Base-by-base conservation (phyloP, 2,797 vertebrate species). In the Malacoctenus gilli region DNA sequence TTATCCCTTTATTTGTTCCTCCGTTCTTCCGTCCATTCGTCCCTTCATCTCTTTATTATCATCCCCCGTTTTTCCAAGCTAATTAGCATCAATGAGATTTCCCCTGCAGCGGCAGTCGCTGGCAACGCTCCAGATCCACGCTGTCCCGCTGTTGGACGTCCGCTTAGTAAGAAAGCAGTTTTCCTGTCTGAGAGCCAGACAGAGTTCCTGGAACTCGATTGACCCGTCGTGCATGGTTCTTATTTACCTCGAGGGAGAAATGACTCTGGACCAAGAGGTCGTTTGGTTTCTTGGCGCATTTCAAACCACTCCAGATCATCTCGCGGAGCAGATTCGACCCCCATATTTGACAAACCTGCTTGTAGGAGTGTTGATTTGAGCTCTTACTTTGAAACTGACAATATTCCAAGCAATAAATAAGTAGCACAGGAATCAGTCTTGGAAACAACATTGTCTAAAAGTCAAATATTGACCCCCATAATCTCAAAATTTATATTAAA, bases 11-110 rank as follows among this genome's bases (percentile, higher is more conserved):
- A 82, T 63, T 65, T 68, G 53, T 79, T 72, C 47, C 74, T 62
- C 62, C 41, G 37, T 48, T 52, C 53, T 60, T 77, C 48, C 21
- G 9, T 65, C 50, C 20, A 3, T 39, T 34, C 35, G 4, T 48
- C 43, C 32, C 15, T 50, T 76, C n/a, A 86, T 83, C 80, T 67
- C 61, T 68, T 79, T 79, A 82, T 68, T 65, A 57, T 44, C 53
- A 22, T 74, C 66, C 77, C 15, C 35, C 38, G 53, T 50, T 47
- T 62, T 68, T 61, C 58, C 51, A 77, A 84, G 76, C 77, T 74
- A 64, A 71, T 83, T 84, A 81, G 31, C 64, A 57, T 61, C 34
- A 82, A 84, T 68, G 15, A 60, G 82, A 86, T 83, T 82, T 79
- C 18, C 65, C 3, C 36, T 4, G 6, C 1, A 53, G 39, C 53